A percentile compares a stretch with the other conserved stretches of the same genome.
Evolutionary conservation across 2,888 invertebrate species (phyloP).

Genomic region (Eupithecia abbreviata): DNA sequence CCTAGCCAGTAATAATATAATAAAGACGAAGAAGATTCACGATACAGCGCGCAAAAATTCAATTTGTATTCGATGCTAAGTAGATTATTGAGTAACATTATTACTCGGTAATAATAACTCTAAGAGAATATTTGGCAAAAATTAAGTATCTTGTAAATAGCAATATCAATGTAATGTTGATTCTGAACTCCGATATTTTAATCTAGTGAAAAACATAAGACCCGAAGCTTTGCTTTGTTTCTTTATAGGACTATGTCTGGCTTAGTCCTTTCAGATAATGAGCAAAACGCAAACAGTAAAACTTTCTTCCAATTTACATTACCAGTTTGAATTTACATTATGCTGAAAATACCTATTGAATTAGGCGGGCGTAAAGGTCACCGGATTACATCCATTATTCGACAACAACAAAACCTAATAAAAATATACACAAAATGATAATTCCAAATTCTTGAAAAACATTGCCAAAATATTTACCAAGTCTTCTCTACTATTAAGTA

Average conservation of each 20-base stretch:
- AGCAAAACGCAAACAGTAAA: conserved; percentile 9
- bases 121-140: background rate
- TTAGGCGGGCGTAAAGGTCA: conserved; percentile 28
- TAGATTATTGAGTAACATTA: conserved; percentile 22
- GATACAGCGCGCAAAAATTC: conserved; percentile 27
- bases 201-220: background rate
- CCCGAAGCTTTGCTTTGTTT: background rate
- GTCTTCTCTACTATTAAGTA: conserved; percentile 35
- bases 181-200: background rate
- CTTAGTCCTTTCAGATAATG: conserved; percentile 8
- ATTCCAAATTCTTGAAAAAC: conserved; percentile 33
- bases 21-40: conserved; percentile 27
- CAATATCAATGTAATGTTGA: background rate
- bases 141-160: background rate
- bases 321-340: conserved; percentile 22
- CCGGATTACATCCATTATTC: conserved; percentile 29
- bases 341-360: conserved; percentile 24
- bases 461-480: conserved; percentile 41
- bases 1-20: conserved; percentile 23
- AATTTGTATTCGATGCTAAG: conserved; percentile 33
- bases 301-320: conserved; percentile 20
- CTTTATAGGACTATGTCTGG: background rate
- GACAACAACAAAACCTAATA: conserved; percentile 31
- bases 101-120: background rate
- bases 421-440: conserved; percentile 25